Conservation (phyloP, 1,140 invertebrate species). For the Heliothis subflexa region DNA sequence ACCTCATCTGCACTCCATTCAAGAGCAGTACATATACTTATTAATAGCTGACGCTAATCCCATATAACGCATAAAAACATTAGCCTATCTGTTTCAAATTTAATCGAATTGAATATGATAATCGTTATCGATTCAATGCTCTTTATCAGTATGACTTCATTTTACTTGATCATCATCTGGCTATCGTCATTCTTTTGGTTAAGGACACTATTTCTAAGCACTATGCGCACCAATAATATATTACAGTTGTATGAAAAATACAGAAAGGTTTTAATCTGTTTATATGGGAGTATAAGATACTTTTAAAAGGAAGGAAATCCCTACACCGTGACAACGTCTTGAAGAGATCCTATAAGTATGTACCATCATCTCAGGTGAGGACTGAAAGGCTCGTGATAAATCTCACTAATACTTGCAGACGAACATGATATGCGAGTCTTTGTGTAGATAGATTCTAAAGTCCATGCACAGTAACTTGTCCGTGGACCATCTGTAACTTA, state of each 20-base stretch:
- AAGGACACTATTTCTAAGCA: neutral
- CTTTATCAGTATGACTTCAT: slow-evolving; percentile 24
- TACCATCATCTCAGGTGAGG: no score
- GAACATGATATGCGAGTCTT: neutral
- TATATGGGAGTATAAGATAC: no score
- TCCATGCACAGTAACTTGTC: slow-evolving; percentile 11
- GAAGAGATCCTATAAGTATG: neutral
- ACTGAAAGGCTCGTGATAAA: no score
- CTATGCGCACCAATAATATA: no score
- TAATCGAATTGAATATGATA: slow-evolving; percentile 36
- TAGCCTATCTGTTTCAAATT: slow-evolving; percentile 34
- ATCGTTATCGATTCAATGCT: slow-evolving; percentile 16
- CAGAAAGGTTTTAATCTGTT: no score
- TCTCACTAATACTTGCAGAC: neutral
- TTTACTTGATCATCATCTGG: slow-evolving; percentile 15
- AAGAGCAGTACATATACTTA: slow-evolving; percentile 15
- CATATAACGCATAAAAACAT: slow-evolving; percentile 19
- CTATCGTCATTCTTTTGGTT: slow-evolving; percentile 8
- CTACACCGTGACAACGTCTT: neutral
- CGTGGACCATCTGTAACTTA: neutral
- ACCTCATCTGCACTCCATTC: slow-evolving; percentile 15
- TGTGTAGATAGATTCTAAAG: neutral
- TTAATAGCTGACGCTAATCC: slow-evolving; percentile 3
- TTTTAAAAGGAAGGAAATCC: neutral
- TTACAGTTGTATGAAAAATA: no score